These are phyloP conservation scores for Seira ritae DNA, from an alignment of 2,888 invertebrate genomes.

Conservation along the genomic window DNA sequence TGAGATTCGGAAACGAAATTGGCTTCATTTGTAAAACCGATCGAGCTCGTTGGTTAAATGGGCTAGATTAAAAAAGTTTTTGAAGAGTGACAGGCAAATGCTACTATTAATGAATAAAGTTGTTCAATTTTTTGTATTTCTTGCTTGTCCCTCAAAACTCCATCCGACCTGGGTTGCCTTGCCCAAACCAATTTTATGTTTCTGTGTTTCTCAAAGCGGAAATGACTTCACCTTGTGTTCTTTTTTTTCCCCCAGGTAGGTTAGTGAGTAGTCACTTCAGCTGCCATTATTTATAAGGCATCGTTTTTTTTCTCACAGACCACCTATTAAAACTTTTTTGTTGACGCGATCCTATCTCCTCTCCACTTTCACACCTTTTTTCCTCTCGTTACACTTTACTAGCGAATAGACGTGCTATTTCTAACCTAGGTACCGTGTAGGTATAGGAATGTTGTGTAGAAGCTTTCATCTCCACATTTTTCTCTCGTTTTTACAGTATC, in stretches of 20 bases:
- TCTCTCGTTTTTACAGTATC: background rate
- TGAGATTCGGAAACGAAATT: too few relatives aligned
- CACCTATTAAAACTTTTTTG: slow-evolving; percentile 19
- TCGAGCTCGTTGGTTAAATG: too few relatives aligned
- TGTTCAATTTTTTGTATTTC: too few relatives aligned
- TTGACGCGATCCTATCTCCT: background rate
- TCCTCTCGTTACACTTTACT: background rate
- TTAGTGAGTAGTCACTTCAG: background rate
- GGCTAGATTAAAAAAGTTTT: too few relatives aligned
- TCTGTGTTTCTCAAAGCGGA: slow-evolving; percentile 2
- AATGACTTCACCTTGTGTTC: background rate
- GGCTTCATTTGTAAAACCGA: too few relatives aligned
- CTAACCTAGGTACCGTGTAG: background rate
- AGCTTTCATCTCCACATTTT: background rate
- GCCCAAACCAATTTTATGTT: background rate
- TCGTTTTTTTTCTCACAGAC: slow-evolving; percentile 13
- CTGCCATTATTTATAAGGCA: background rate
- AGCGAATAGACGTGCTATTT: background rate
- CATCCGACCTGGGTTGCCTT: too few relatives aligned
- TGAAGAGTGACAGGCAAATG: too few relatives aligned
- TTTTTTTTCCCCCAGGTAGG: background rate
- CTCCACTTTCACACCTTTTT: background rate
- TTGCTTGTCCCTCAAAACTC: background rate
- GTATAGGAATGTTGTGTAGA: background rate
- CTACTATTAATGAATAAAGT: too few relatives aligned